A percentile compares a stretch with the other conserved stretches of the same genome.
Conservation (phyloP, 1,140 invertebrate genomes). For the Zaprionus kolodkinae region DNA sequence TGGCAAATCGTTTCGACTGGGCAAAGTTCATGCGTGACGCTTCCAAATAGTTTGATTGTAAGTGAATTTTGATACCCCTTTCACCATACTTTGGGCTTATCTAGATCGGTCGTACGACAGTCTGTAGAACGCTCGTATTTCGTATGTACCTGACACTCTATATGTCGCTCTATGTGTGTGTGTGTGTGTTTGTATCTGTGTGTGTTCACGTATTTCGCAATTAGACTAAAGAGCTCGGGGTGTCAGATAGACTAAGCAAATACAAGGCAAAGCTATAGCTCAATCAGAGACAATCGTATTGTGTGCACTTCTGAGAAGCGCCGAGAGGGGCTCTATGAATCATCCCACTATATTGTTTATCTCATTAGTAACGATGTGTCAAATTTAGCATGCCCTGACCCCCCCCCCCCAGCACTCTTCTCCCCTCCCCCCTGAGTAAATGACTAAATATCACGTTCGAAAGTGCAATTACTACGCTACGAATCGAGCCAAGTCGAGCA, state of each 20-base stretch:
- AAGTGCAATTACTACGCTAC: slow-evolving; percentile 33
- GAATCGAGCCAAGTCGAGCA: slow-evolving; percentile 1
- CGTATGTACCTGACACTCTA: background rate
- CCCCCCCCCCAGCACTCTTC: too few species aligned
- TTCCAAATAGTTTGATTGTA: background rate
- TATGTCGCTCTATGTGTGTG: background rate
- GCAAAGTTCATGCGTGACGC: background rate
- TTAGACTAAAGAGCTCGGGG: slow-evolving; percentile 16
- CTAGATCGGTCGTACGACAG: slow-evolving; percentile 5
- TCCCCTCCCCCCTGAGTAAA: background rate
- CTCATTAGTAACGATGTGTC: slow-evolving; percentile 76
- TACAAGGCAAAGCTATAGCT: slow-evolving; percentile 19
- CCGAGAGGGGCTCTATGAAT: slow-evolving; percentile 32
- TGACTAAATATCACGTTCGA: slow-evolving; percentile 56
- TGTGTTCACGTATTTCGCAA: slow-evolving; percentile 30
- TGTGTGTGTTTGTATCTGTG: background rate
- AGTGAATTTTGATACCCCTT: slow-evolving; percentile 3
- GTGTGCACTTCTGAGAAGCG: slow-evolving; percentile 10
- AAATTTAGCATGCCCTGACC: slow-evolving; percentile 50
- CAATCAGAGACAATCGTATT: slow-evolving; percentile 26
- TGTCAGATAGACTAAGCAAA: slow-evolving; percentile 26
- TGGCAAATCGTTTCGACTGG: background rate
- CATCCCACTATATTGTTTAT: slow-evolving; percentile 61
- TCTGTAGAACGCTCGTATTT: slow-evolving; percentile 5
- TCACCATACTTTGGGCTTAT: background rate